Evolutionary conservation across 2,113 vertebrate species (phyloP).

Genomic region (Alectura lathami): DNA sequence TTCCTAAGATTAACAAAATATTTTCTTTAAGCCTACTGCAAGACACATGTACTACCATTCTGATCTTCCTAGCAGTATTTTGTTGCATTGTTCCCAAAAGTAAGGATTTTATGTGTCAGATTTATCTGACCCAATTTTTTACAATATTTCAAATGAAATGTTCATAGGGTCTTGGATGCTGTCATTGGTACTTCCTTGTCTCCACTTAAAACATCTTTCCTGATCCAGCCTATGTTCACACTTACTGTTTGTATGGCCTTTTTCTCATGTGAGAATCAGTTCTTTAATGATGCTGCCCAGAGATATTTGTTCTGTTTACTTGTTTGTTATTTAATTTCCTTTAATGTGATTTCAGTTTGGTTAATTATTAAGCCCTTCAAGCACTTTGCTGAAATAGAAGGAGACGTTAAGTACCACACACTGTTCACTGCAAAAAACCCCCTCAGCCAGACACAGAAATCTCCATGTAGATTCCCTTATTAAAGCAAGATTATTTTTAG

Average conservation of each 20-base stretch:
- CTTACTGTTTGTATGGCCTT: neutral
- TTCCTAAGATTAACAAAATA: neutral
- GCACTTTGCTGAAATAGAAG: neutral
- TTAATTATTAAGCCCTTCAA: neutral
- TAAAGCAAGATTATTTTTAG: constrained; percentile 6
- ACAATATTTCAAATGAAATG: neutral
- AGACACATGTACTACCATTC: neutral
- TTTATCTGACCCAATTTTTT: neutral
- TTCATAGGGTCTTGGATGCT: neutral
- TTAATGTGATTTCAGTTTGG: neutral
- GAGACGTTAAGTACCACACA: neutral
- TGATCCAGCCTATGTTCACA: neutral
- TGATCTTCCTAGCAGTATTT: neutral
- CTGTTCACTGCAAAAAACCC: neutral
- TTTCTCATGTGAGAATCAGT: neutral
- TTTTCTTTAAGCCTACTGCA: neutral
- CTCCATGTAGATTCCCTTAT: neutral
- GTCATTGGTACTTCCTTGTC: neutral
- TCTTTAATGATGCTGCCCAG: neutral
- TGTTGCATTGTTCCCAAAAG: neutral
- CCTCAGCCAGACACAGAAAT: neutral
- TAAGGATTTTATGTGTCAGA: neutral
- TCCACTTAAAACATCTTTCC: neutral
- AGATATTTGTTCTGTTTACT: neutral
- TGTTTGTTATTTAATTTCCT: neutral